Base-by-base conservation (phyloP, 1,140 invertebrate species). In the Drosophila ambigua region DNA sequence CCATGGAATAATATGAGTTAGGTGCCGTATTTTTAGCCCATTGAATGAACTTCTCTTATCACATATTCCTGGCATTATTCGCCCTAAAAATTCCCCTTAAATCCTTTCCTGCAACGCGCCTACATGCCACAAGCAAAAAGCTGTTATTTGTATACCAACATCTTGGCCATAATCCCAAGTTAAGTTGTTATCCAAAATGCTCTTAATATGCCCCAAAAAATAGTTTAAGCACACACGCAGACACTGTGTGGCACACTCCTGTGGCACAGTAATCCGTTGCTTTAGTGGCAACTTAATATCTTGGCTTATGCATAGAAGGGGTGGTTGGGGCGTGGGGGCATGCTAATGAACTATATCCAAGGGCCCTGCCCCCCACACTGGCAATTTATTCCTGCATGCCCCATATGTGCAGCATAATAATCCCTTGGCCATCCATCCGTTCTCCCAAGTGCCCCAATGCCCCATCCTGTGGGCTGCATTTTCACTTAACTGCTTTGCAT, bases 401-500 rank as follows among this genome's bases (percentile, higher is more conserved):
- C 28, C 72, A 62, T 35, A 71, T 71, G 65, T 39, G 35, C 35
- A 39, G 35, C 65, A 23, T 9, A 35, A 13, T 44, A 58, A 69
- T 71, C 65, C 67, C 45, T 23, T 35, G 35, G 11, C 8, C 26
- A n/a, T n/a, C n/a, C 41, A 50, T 6, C 5, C 44, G 39, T 41
- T 44, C 24, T 20, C 15, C n/a, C 28, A 31, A 52, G 20, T 55
- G 53, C 13, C 24, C 48, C 31, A n/a, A 41, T 44, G 20, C 31
- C 16, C 35, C 44, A 55, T 50, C 45, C 39, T 53, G 5, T 24
- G 43, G 23, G 46, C 52, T 79, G 77, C 77, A 76, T 69, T 58
- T 71, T 69, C 67, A 71, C 67, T 69, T 69, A 60, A 54, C 72
- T 76, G 72, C 63, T 76, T 76, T 76, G 73, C 73, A 76, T 76